phyloP scores from a whole-genome alignment of 2,113 vertebrate genomes.

The human (Homo sapiens) region DNA sequence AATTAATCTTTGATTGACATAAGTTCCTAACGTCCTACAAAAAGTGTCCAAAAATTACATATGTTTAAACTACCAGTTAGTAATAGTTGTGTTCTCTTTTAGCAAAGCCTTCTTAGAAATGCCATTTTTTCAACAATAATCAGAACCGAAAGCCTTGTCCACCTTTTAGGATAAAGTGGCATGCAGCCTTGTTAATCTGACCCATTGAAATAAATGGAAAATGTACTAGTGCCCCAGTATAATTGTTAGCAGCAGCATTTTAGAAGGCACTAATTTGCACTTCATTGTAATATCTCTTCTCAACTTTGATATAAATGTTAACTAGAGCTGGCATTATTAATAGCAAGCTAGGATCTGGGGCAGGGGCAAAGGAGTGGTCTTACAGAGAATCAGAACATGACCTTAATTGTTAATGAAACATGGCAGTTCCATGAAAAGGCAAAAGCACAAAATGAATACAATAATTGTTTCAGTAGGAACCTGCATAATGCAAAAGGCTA shows the following conservation, averaged over 20 bases:
- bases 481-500: background rate
- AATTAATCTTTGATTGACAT: slow-evolving; percentile 35
- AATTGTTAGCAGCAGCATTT: slow-evolving; percentile 88
- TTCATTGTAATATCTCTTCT: slow-evolving; percentile 83
- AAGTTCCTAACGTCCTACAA: slow-evolving; percentile 27
- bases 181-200: slow-evolving; percentile 89
- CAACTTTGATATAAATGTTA: slow-evolving; percentile 78
- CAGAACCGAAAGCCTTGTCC: slow-evolving; percentile 85
- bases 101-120: slow-evolving; percentile 73
- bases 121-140: slow-evolving; percentile 80
- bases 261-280: slow-evolving; percentile 84
- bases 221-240: slow-evolving; percentile 83
- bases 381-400: slow-evolving; percentile 60
- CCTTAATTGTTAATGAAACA: slow-evolving; percentile 70
- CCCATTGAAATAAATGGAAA: slow-evolving; percentile 87
- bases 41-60: slow-evolving; percentile 54
- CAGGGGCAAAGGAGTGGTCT: slow-evolving; percentile 9
- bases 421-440: slow-evolving; percentile 21
- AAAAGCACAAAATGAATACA: slow-evolving; percentile 50
- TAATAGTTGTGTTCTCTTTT: slow-evolving; percentile 65
- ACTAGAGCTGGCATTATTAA: slow-evolving; percentile 76
- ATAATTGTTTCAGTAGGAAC: slow-evolving; percentile 52
- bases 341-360: slow-evolving; percentile 41
- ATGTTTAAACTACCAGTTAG: slow-evolving; percentile 60
- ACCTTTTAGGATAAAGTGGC: slow-evolving; percentile 90